Evolutionary conservation across 2,797 vertebrate species (phyloP).

Genomic region (Chelon labrosus): DNA sequence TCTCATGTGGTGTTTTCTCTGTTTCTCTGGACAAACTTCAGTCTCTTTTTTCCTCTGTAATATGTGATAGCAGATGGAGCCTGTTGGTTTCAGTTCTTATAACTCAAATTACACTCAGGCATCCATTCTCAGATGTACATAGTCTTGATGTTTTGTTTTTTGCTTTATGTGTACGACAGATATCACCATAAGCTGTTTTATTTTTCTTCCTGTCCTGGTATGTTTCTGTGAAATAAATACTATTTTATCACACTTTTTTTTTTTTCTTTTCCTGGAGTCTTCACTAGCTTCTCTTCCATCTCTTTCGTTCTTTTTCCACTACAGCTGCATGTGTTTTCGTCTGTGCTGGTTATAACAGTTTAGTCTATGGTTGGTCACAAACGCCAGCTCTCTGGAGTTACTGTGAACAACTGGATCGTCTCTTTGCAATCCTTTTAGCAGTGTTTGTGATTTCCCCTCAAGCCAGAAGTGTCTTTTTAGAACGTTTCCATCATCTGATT

Average conservation of each 20-base stretch:
- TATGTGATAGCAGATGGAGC: slow-evolving; percentile 64
- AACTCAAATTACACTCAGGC: slow-evolving; percentile 70
- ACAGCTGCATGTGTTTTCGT: background rate
- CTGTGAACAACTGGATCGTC: background rate
- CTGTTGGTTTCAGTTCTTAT: slow-evolving; percentile 57
- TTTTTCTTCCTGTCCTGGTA: slow-evolving; percentile 61
- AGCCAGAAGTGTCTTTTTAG: background rate
- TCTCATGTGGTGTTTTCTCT: slow-evolving; percentile 13
- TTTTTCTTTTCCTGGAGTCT: background rate
- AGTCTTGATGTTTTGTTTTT: slow-evolving; percentile 48
- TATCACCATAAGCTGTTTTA: slow-evolving; percentile 82
- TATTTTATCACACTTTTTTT: slow-evolving; percentile 83
- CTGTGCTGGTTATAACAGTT: background rate
- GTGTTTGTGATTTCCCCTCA: background rate
- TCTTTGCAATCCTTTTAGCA: background rate
- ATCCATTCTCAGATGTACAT: slow-evolving; percentile 78
- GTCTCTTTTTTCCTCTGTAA: slow-evolving; percentile 55
- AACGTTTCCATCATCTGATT: slow-evolving; percentile 19
- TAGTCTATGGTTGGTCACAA: background rate
- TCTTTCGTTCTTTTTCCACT: background rate
- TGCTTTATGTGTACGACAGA: slow-evolving; percentile 76
- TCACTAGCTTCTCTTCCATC: background rate
- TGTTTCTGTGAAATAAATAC: slow-evolving; percentile 86
- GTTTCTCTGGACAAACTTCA: slow-evolving; percentile 19
- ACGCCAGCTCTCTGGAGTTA: no score